phyloP scores from a whole-genome alignment of 2,113 vertebrate genomes.

The Periophthalmodon schlosseri region DNA sequence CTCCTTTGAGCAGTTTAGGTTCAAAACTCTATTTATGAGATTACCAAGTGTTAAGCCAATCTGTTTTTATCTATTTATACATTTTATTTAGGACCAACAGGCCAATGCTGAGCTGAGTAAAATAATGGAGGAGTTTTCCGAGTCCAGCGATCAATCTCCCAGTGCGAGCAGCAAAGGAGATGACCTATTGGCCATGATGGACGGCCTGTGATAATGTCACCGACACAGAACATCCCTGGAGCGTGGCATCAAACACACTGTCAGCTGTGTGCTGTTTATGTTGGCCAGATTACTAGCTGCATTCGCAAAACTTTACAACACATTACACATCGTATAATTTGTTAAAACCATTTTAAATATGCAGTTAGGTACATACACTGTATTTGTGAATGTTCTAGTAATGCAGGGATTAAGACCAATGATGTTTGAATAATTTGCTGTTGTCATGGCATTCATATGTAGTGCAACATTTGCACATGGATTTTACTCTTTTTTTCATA shows the following conservation, averaged over 20 bases:
- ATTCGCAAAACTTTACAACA: conserved; percentile 31
- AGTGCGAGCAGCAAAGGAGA: conserved; percentile 86
- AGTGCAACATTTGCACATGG: neutral
- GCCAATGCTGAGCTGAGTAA: conserved; percentile 84
- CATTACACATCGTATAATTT: conserved; percentile 16
- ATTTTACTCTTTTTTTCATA: neutral
- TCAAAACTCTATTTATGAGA: no score
- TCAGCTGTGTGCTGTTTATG: conserved; percentile 21
- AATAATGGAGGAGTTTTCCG: conserved; percentile 90
- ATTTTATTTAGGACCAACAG: conserved; percentile 82
- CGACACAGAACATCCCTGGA: conserved; percentile 14
- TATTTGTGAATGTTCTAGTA: neutral
- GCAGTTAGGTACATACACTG: conserved; percentile 10
- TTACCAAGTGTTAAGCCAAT: no score
- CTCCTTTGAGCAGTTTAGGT: no score
- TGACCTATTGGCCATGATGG: conserved; percentile 94
- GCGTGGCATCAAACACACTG: conserved; percentile 1
- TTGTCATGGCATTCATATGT: neutral
- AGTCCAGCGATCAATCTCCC: conserved; percentile 68
- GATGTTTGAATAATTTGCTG: neutral
- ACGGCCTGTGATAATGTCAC: conserved; percentile 80
- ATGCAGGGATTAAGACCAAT: neutral
- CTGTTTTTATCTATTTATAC: conserved; percentile 8
- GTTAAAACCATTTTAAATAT: conserved; percentile 25
- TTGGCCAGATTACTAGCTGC: conserved; percentile 31